Base-by-base conservation (phyloP, 2,113 vertebrate species). In the Scartelaos histophorus region DNA sequence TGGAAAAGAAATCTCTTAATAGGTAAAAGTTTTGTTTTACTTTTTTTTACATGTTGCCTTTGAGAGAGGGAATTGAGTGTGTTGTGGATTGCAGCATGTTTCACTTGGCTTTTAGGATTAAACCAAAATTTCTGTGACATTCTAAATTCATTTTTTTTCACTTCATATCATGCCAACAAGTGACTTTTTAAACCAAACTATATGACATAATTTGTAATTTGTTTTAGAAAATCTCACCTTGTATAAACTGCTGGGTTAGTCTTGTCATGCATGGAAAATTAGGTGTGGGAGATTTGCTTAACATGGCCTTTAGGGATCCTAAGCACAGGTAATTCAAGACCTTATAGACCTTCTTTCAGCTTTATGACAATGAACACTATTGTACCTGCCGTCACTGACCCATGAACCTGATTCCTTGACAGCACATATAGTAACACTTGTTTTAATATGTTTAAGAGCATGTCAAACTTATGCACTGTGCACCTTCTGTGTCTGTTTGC, bases 221-320 rank as follows among this genome's bases (percentile, higher is more conserved):
- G 35, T 74, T 64, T 65, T 43, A 78, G 61, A 49, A 29, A 67
- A 29, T 43, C 38, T 22, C 61, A 53, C 16, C 65, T 43, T 21
- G 54, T 34, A 45, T 53, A 35, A n/a, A 24, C 69, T 61, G 51
- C 60, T 71, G 19, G 3, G 81, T 65, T 29, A 58, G 84, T 73
- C 61, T n/a, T 75, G 82, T 47, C 82, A 85, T 79, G 85, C 9
- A 79, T 67, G 35, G 47, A 81, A 83, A 91, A 88, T 71, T 77
- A 86, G 87, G 85, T 88, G 89, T 90, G 86, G 86, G 83, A 83
- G 74, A 86, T 82, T 87, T 82, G 68, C 76, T 81, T 62, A 71
- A 68, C 54, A 70, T 77, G 67, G 82, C 86, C 80, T 89, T 87
- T 77, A 87, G 87, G 89, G 81, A 86, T 84, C 51, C 79, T 35